Evolutionary conservation across 2,888 invertebrate species (phyloP), one percentile per base, ranked within the genome.

Genomic region (Agonopterix heracliana): DNA sequence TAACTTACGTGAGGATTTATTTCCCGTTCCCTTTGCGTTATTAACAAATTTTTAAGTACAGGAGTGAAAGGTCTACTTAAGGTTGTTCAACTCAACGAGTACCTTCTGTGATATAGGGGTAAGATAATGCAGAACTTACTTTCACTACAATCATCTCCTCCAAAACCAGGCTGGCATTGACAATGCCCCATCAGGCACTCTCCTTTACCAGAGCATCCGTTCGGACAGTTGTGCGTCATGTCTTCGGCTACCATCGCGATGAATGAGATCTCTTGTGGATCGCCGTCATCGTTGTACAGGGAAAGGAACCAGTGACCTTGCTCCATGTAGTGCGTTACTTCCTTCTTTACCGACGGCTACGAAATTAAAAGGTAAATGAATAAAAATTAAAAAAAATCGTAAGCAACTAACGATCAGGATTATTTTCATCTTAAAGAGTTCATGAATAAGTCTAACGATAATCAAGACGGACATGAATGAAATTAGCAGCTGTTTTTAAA

Each of bases 301-400:
- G 97, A 97, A 45, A 99, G 89, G 80, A 97, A 98, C 98, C 98
- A 99, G 66, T 96, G 95, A 4, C 99, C 99, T 69, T 96, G 95
- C 71, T 98, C 97, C 93, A 99, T 94, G 80, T 96, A 98, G 74
- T 98, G 95, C 2, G 96, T 96, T 48, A 98, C 94, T 86, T 97
- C 97, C 78, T 96, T 96, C 76, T 95, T 95, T 57, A 96, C 94
- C 26, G 94, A 94, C 40, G 96, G 94, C 93, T 95, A 84, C 48
- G 71, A 61, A 75, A 50, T 52, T 41, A 38, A 44, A 5, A 4
- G 26, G 5, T 9, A 38, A 4, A 13, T 42, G 43, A 34, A 13
- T 35, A 45, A 53, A 38, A 52, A 47, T 14, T n/a, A 45, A n/a
- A 13, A 34, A 17, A 7, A 44, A 3, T 1, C 13, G 8, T 34